A percentile compares a stretch with the other conserved stretches of the same genome.
Conservation (phyloP, 2,888 invertebrate genomes). For the Hartigia nigra region DNA sequence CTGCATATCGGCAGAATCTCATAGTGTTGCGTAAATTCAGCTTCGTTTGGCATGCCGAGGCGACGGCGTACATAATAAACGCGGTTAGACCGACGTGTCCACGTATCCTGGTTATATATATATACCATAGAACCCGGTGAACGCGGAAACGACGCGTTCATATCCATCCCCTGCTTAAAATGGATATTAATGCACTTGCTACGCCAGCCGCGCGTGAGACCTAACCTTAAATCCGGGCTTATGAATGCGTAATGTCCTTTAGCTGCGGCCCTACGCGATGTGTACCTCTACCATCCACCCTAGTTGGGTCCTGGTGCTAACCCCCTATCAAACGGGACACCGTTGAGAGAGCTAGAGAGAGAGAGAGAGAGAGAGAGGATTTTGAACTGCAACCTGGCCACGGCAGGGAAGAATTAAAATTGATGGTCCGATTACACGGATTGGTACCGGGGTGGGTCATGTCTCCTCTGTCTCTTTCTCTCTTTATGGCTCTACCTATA, state of each 20-base stretch:
- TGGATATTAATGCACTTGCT: constrained; percentile 52
- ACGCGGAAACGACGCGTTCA: background rate
- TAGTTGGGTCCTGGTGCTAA: background rate
- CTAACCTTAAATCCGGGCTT: constrained; percentile 56
- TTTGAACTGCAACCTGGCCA: background rate
- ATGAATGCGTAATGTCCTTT: constrained; percentile 52
- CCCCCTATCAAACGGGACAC: background rate
- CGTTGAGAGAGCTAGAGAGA: background rate
- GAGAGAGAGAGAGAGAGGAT: background rate
- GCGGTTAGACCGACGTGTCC: background rate
- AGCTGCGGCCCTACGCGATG: background rate
- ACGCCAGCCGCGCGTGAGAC: constrained; percentile 37
- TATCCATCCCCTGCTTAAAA: constrained; percentile 43
- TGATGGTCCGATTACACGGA: constrained; percentile 30
- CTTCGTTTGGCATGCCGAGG: background rate
- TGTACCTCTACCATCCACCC: background rate
- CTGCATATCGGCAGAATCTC: background rate
- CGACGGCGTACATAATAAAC: background rate
- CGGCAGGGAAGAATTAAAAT: constrained; percentile 30
- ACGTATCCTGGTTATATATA: background rate
- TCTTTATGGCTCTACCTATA: background rate
- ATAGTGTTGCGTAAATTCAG: background rate
- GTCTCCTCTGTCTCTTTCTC: constrained; percentile 33
- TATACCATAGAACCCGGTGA: background rate
- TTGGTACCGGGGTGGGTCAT: background rate